These are phyloP conservation scores for Porites australiensis DNA, from an alignment of 64 coral and sea anemone genomes.

Conservation along the genomic window DNA sequence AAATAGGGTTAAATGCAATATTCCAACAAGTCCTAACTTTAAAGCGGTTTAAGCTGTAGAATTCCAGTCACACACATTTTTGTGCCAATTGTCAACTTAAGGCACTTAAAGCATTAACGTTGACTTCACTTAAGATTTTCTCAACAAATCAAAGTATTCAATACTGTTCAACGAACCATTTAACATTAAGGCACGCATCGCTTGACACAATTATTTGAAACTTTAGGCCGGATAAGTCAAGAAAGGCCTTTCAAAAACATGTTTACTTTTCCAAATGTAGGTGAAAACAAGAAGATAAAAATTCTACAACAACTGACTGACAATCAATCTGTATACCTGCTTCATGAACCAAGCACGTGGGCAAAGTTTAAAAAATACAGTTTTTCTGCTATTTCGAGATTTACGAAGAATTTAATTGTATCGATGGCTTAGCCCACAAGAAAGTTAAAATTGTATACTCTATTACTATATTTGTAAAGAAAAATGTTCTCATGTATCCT, in stretches of 20 bases:
- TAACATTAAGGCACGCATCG: not conserved
- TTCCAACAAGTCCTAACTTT: not conserved
- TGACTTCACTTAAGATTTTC: not conserved
- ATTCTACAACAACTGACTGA: not conserved
- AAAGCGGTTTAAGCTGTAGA: not conserved
- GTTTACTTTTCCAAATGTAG: slow-evolving; percentile 1
- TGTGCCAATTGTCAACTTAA: not conserved
- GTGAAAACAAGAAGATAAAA: not conserved
- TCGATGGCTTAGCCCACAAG: not conserved
- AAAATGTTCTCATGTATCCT: not conserved
- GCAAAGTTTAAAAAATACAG: not conserved
- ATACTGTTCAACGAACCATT: not conserved
- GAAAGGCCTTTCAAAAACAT: not conserved
- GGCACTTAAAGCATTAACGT: not conserved
- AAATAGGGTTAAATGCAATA: not conserved
- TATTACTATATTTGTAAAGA: not conserved
- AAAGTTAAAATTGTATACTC: not conserved
- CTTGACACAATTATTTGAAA: not conserved
- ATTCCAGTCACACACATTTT: not conserved
- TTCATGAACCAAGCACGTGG: not conserved
- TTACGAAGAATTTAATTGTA: not conserved
- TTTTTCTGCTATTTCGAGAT: not conserved
- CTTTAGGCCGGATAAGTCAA: slow-evolving; percentile 8
- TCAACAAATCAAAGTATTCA: not conserved
- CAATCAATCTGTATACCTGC: not conserved